These are phyloP conservation scores for Ianthella basta DNA, from an alignment of 37 sponge, comb jelly and placozoan species.

Conservation along the genomic window DNA sequence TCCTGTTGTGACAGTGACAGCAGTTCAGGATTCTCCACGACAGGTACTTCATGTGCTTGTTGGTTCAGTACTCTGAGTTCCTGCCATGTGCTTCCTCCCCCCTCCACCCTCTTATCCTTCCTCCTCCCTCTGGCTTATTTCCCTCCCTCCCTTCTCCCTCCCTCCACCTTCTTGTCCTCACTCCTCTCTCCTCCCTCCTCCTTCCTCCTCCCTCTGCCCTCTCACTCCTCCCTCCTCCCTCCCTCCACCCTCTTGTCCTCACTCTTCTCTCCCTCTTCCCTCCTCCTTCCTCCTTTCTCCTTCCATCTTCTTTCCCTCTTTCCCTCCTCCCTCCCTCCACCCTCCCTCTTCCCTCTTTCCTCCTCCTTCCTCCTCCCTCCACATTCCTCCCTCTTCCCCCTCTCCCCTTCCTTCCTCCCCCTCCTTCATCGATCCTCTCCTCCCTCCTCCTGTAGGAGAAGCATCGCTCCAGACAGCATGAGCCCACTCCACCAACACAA, in stretches of 20 bases:
- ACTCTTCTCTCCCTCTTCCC: not conserved
- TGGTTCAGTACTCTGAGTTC: not conserved
- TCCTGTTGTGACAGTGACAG: not conserved
- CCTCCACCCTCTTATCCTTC: too few relatives aligned
- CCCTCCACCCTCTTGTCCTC: too few relatives aligned
- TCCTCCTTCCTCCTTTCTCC: constrained; percentile 1
- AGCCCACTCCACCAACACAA: not conserved
- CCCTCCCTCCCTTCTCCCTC: constrained; percentile 13
- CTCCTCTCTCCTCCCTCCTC: not conserved
- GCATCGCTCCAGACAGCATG: not conserved
- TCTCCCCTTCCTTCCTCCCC: not conserved
- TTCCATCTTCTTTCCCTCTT: not conserved
- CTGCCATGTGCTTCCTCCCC: not conserved
- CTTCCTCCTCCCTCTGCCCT: not conserved
- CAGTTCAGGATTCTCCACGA: not conserved
- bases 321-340: not conserved
- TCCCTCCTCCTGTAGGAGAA: not conserved
- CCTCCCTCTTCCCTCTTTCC: not conserved
- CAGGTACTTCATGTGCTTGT: not conserved
- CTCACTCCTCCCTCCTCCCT: not conserved
- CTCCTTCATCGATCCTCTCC: not conserved
- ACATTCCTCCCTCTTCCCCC: not conserved
- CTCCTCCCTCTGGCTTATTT: not conserved
- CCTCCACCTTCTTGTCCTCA: not conserved
- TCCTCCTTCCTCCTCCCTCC: too few relatives aligned